Conservation (phyloP, 2,113 vertebrate genomes). For the Seriola dumerili region DNA sequence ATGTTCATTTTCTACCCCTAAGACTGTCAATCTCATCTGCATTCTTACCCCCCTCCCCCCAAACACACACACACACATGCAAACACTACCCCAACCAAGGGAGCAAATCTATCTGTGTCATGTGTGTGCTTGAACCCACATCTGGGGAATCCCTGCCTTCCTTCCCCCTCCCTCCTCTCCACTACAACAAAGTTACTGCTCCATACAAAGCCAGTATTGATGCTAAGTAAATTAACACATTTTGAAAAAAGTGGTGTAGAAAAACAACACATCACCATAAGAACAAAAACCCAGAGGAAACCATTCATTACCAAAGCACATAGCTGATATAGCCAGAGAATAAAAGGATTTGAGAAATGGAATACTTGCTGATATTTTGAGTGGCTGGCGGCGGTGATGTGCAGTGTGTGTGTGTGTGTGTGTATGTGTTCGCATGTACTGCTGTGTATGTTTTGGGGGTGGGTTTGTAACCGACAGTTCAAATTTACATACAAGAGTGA, state of each 20-base stretch:
- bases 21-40: slow-evolving; percentile 62
- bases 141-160: slow-evolving; percentile 56
- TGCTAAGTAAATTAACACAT: slow-evolving; percentile 61
- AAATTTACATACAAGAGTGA: slow-evolving; percentile 34
- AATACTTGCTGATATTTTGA: slow-evolving; percentile 33
- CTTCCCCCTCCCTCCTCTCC: neutral
- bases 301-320: slow-evolving; percentile 53
- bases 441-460: slow-evolving; percentile 7
- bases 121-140: slow-evolving; percentile 59
- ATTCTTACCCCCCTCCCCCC: slow-evolving; percentile 31
- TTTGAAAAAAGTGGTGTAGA: slow-evolving; percentile 36
- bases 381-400: neutral
- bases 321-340: slow-evolving; percentile 33
- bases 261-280: slow-evolving; percentile 54
- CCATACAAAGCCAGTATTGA: slow-evolving; percentile 53
- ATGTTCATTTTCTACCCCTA: slow-evolving; percentile 59
- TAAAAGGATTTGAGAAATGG: slow-evolving; percentile 28
- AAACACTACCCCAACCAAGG: slow-evolving; percentile 35
- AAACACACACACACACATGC: neutral
- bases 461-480: neutral
- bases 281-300: slow-evolving; percentile 57
- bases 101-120: slow-evolving; percentile 37
- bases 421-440: neutral
- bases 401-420: neutral
- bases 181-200: slow-evolving; percentile 24